These are phyloP conservation scores for Pipistrellus pipistrellus DNA, from an alignment of 2,797 vertebrate genomes.

Conservation along the genomic window DNA sequence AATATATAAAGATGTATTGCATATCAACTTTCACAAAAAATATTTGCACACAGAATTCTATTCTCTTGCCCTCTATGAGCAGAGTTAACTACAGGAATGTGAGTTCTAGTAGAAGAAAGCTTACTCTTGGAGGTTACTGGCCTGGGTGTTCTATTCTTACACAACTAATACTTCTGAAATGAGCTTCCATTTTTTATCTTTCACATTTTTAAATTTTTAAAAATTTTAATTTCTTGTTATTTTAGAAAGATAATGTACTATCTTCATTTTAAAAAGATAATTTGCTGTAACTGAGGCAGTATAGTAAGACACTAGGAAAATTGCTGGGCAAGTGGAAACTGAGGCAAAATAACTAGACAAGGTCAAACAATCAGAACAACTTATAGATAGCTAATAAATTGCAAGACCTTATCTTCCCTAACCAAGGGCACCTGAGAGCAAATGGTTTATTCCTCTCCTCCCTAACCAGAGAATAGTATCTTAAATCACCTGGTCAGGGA, in stretches of 20 bases:
- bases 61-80: background rate
- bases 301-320: background rate
- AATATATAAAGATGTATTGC: slow-evolving; percentile 50
- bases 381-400: background rate
- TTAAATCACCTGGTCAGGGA: background rate
- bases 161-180: background rate
- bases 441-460: background rate
- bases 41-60: slow-evolving; percentile 52
- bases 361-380: background rate
- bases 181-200: slow-evolving; percentile 31
- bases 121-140: slow-evolving; percentile 30
- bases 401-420: background rate
- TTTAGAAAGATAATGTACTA: background rate
- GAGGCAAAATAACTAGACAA: background rate
- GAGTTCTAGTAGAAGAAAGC: slow-evolving; percentile 59
- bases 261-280: background rate
- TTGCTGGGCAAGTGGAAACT: background rate
- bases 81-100: slow-evolving; percentile 53
- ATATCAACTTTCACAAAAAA: slow-evolving; percentile 54
- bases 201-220: background rate
- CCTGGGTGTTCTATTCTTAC: slow-evolving; percentile 28
- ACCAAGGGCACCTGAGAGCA: background rate
- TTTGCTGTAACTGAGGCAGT: background rate
- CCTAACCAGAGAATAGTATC: background rate
- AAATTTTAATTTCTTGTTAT: background rate